Evolutionary conservation across 2,888 invertebrate species (phyloP).

Genomic region (Thecophora atra): DNA sequence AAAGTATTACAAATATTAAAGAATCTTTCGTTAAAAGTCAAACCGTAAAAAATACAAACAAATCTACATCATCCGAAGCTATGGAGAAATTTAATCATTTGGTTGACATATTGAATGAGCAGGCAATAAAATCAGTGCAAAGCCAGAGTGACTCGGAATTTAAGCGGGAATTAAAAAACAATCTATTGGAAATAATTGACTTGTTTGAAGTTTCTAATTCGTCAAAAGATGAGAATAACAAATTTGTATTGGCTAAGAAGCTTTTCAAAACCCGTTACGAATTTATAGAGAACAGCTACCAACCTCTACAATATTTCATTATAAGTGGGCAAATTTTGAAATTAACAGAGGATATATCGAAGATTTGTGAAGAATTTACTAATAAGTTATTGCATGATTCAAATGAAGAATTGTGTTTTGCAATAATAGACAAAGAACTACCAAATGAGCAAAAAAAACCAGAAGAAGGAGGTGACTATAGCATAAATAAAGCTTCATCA

Average conservation of each 20-base stretch:
- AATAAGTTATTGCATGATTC: background rate
- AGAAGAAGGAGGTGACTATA: too few relatives aligned
- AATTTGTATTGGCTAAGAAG: background rate
- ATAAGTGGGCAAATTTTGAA: background rate
- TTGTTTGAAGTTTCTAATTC: background rate
- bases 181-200: background rate
- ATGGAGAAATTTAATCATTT: slow-evolving; percentile 13
- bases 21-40: background rate
- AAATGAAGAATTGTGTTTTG: too few relatives aligned
- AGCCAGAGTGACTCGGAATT: too few relatives aligned
- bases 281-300: background rate
- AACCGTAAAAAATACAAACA: background rate
- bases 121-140: background rate
- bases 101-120: background rate
- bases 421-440: too few relatives aligned
- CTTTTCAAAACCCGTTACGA: background rate
- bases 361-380: background rate
- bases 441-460: too few relatives aligned
- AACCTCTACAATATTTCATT: background rate
- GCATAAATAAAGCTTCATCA: too few relatives aligned
- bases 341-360: background rate
- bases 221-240: background rate
- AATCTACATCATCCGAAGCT: background rate
- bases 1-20: background rate
- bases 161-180: background rate